Evolutionary conservation across 2,113 vertebrate genomes (phyloP).

Genomic region (Microcebus ravelobensis): DNA sequence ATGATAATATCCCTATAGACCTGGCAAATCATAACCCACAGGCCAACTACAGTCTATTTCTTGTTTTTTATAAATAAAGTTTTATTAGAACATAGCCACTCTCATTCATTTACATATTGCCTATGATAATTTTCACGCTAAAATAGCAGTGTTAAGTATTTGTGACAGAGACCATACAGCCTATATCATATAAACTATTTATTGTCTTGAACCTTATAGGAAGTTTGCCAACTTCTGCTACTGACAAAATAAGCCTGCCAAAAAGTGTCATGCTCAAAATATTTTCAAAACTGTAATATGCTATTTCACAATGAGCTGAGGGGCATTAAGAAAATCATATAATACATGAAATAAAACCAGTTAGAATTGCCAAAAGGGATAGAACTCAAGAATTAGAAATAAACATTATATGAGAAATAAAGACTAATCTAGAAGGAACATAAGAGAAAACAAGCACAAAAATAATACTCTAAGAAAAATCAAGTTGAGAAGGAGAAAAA

Average conservation of each 20-base stretch:
- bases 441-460: neutral
- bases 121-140: neutral
- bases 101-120: neutral
- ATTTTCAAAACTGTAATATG: neutral
- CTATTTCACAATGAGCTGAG: neutral
- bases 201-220: neutral
- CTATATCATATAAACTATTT: neutral
- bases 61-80: neutral
- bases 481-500: neutral
- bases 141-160: neutral
- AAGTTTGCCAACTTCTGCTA: neutral
- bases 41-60: neutral
- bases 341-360: neutral
- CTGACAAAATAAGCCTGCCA: neutral
- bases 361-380: neutral
- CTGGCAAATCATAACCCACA: neutral
- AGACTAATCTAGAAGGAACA: neutral
- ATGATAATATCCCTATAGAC: neutral
- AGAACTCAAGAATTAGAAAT: neutral
- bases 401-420: neutral
- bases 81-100: neutral
- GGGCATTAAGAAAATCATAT: neutral
- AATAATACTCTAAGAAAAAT: neutral
- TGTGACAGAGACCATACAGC: neutral
- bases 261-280: neutral